These are phyloP conservation scores for Copidosoma floridanum DNA, from an alignment of 1,140 invertebrate species.

Conservation along the genomic window DNA sequence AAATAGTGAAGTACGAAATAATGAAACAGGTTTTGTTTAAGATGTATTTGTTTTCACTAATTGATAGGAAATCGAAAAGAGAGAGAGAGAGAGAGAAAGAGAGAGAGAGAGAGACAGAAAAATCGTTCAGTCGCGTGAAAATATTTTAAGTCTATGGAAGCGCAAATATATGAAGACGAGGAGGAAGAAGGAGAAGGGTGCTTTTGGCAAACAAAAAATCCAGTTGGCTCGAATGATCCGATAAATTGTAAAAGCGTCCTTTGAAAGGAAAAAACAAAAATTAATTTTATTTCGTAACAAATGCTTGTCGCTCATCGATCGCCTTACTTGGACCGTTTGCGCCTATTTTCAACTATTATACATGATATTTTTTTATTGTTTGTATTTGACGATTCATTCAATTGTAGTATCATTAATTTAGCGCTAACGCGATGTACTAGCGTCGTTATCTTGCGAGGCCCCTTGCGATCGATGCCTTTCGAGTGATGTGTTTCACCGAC, in stretches of 20 bases:
- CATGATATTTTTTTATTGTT: no score
- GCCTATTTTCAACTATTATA: no score
- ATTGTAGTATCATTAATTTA: no score
- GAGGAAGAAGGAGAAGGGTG: constrained; percentile 27
- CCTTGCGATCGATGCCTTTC: constrained; percentile 5
- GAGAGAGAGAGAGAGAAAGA: neutral
- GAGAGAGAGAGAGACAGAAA: neutral
- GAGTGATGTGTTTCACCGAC: constrained; percentile 13
- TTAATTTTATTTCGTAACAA: constrained; percentile 1
- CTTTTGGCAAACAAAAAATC: constrained; percentile 10
- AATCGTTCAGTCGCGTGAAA: constrained; percentile 5
- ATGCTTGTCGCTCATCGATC: constrained; percentile 12
- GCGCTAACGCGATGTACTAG: constrained; percentile 1
- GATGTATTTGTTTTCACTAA: no score
- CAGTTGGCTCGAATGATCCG: neutral
- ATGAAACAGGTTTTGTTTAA: no score
- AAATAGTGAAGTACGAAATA: neutral
- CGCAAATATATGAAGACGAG: constrained; percentile 11
- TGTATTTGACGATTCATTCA: no score
- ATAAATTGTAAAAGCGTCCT: no score
- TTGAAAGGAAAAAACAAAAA: no score
- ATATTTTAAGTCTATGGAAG: constrained; percentile 3
- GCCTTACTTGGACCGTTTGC: neutral
- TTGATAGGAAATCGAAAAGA: neutral
- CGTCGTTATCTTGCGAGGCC: neutral